Percentiles rank a stretch among this genome's conserved stretches.
These are phyloP conservation scores for Cinclus cinclus DNA, from an alignment of 2,113 vertebrate genomes.

Conservation along the genomic window DNA sequence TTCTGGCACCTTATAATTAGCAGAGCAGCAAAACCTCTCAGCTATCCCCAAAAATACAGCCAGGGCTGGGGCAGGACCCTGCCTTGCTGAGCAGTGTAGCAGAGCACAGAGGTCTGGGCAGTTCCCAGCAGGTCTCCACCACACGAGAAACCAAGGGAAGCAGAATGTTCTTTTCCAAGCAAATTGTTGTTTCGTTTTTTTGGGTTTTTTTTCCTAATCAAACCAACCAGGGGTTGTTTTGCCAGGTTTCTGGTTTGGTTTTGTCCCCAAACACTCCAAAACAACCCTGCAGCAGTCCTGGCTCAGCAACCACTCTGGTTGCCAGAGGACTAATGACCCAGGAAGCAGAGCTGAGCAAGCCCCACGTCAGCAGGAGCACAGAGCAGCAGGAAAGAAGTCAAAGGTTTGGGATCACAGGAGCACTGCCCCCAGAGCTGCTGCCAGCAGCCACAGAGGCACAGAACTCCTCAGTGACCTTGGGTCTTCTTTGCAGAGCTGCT, in stretches of 20 bases:
- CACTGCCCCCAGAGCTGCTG: background rate
- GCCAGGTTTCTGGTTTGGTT: background rate
- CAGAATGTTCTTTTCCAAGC: background rate
- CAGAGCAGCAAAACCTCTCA: background rate
- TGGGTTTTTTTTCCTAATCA: background rate
- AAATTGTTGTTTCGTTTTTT: background rate
- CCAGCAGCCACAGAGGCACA: slow-evolving; percentile 1
- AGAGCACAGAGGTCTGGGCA: background rate
- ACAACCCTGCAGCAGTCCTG: background rate
- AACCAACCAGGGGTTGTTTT: background rate
- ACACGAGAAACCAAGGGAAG: background rate
- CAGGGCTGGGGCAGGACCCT: background rate
- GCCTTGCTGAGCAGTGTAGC: background rate
- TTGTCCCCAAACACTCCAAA: background rate
- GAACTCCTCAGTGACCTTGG: background rate
- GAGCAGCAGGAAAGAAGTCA: background rate
- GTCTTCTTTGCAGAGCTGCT: background rate
- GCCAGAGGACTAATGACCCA: slow-evolving; percentile 2
- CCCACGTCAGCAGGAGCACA: background rate
- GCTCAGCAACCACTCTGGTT: background rate
- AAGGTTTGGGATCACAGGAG: background rate
- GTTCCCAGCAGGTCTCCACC: background rate
- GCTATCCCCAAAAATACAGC: background rate
- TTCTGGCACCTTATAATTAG: background rate
- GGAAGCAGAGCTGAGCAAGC: background rate